Percentiles rank a stretch among this genome's conserved stretches.
phyloP scores from a whole-genome alignment of 2,113 vertebrate genomes.

The Oreochromis niloticus region DNA sequence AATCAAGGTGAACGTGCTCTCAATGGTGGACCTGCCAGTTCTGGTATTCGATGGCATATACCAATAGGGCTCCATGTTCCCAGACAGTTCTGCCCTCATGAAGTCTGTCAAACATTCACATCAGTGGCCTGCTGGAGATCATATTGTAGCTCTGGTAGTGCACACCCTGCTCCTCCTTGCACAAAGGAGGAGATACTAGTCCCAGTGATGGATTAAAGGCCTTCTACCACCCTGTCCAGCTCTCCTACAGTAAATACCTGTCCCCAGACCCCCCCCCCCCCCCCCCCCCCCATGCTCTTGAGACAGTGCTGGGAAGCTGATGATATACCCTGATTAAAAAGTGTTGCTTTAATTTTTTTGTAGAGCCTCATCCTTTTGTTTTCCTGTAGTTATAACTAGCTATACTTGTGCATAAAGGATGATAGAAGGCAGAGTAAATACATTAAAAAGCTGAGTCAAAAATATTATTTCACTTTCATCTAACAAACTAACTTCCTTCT shows the following conservation, averaged over 20 bases:
- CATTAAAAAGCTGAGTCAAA: background rate
- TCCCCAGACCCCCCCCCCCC: too few species aligned
- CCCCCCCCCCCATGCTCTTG: too few species aligned
- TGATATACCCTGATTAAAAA: background rate
- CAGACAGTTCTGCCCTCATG: background rate
- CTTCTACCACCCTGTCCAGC: background rate
- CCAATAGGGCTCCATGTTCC: background rate
- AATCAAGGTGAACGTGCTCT: background rate
- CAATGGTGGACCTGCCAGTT: background rate
- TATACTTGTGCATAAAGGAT: background rate
- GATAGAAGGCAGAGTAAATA: background rate
- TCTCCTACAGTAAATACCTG: background rate
- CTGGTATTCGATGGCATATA: background rate
- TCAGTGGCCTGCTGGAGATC: background rate
- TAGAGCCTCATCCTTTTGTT: background rate
- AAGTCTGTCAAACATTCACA: background rate
- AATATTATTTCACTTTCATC: background rate
- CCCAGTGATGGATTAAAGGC: background rate
- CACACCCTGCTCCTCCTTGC: background rate
- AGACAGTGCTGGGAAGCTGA: background rate
- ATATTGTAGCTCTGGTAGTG: background rate
- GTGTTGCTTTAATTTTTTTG: background rate
- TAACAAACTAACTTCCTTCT: background rate
- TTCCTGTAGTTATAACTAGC: background rate
- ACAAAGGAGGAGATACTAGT: background rate